Evolutionary conservation across 2,888 invertebrate species (phyloP), one percentile per base, ranked within the genome.

Genomic region (Apocheima hispidaria): DNA sequence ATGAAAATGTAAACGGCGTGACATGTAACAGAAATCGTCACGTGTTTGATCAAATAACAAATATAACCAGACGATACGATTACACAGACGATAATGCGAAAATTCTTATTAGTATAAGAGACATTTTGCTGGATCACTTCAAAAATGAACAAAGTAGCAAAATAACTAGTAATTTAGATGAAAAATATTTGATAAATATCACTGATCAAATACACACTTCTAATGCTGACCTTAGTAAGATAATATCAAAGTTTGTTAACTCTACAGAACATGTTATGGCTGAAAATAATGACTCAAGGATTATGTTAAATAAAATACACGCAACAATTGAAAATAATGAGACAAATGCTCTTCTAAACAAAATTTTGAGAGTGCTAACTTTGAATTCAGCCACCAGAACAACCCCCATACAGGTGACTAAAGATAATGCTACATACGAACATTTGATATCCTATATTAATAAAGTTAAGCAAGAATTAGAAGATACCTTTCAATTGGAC

Each of bases 1-100:
- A 72, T 50, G 74, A 76, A 62, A 77, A 74, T 61, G 67, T 69
- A 1, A 55, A 77, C 33, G 79, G 79, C 3, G 63, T 82, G n/a
- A 71, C 71, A 2, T 82, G 82, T 53, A 78, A 77, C 12, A 72
- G 60, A 62, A 62, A 69, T 14, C 36, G 41, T 20, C 10, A 64
- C 28, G 44, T 26, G 5, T 16, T 16, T 12, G 53, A 65, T 55
- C 46, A 51, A 21, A 60, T 23, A 23, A 20, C 16, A 20, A 57
- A 38, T 3, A 7, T 26, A 26, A 26, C n/a, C n/a, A n/a, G n/a
- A 26, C 0, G n/a, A 7, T 7, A 28, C 9, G 6, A 33, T 23
- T 46, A 59, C n/a, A 26, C 16, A n/a, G 55, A 5, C 55, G 59
- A 68, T 7, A 66, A 63, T 9, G 52, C 43, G 5, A 63, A 70